Base-by-base conservation (phyloP, 2,797 vertebrate genomes). In the Philypnodon macrostomus region DNA sequence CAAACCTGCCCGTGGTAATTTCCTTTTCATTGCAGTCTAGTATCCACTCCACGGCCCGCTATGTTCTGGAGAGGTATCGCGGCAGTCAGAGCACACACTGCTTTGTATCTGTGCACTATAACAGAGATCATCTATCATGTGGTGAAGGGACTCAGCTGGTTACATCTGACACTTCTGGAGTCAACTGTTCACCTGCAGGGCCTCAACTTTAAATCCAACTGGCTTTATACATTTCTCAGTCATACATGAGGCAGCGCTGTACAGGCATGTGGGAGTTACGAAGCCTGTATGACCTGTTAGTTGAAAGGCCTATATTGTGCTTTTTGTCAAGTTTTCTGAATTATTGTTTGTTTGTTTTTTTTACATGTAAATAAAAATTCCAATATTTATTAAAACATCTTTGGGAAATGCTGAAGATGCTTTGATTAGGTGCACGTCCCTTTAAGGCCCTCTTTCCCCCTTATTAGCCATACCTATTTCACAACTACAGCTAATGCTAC, bases 41-140 rank as follows among this genome's bases (percentile, higher is more conserved):
- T 17, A 47, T 29, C 13, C 12, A 18, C 50, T 56, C 13, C 35
- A 37, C 27, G 7, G 5, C 27, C 45, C 6, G 1, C 26, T 47
- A 30, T 49, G 34, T 38, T 30, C 13, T 16, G 10, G 29, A 30
- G 47, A 16, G 19, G 19, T 26, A 11, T 5, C 9, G 31, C 13
- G 37, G 2, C 10, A 10, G 27, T 10, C 27, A 10, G 10, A 3
- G 27, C 27, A 57, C 39, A 30, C 13, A 32, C 1, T 29, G 30
- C 4, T 24, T n/a, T n/a, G n/a, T n/a, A n/a, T 13, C 31, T 42
- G 17, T 23, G 52, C 36, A 19, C 47, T 34, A 35, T n/a, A 49
- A 50, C 21, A 55, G 19, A 31, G 24, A 29, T 38, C 39, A 56
- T 79, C 41, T 37, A 35, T 67, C 65, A 55, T 13, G 16, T n/a